Evolutionary conservation across 2,113 vertebrate species (phyloP), one percentile per base, ranked within the genome.

Genomic region (Candoia aspera): DNA sequence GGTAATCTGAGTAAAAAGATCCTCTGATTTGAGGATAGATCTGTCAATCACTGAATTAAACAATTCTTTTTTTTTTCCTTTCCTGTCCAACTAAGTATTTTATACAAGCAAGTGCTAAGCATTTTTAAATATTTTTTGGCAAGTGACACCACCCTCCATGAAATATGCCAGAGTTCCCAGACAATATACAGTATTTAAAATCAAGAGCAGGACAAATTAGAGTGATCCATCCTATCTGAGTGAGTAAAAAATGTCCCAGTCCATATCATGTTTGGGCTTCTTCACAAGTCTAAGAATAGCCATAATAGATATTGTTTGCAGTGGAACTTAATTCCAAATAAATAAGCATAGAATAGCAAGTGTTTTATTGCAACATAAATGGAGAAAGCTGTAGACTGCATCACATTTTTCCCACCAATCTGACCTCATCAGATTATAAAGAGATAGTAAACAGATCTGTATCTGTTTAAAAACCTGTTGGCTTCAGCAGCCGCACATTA

Each of bases 401-500:
- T 93, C 90, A 86, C 95, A 94, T 68, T 92, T 49, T 96, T 90
- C 90, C 95, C 85, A 92, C 49, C 89, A 83, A 94, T 91, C 97
- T 97, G 97, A 96, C 96, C 93, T 97, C 91, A 93, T n/a, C n/a
- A n/a, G n/a, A n/a, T n/a, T n/a, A n/a, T n/a, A n/a, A n/a, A n/a
- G n/a, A n/a, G n/a, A n/a, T n/a, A n/a, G n/a, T n/a, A n/a, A n/a
- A n/a, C n/a, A n/a, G n/a, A n/a, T 97, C 97, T 98, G 96, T 96
- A 97, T 97, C 96, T 94, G 94, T 95, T 96, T 97, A 96, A 97
- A 97, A 96, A 97, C 94, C 96, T 97, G 96, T 97, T 98, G 97
- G 97, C 94, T 97, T 97, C 97, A 98, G 97, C 96, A 95, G 94
- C 95, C 96, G 92, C 96, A 97, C 96, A 98, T 97, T 97, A 98